A percentile compares a stretch with the other conserved stretches of the same genome.
These are phyloP conservation scores for Neosalanx taihuensis DNA, from an alignment of 2,797 vertebrate species.

Conservation along the genomic window DNA sequence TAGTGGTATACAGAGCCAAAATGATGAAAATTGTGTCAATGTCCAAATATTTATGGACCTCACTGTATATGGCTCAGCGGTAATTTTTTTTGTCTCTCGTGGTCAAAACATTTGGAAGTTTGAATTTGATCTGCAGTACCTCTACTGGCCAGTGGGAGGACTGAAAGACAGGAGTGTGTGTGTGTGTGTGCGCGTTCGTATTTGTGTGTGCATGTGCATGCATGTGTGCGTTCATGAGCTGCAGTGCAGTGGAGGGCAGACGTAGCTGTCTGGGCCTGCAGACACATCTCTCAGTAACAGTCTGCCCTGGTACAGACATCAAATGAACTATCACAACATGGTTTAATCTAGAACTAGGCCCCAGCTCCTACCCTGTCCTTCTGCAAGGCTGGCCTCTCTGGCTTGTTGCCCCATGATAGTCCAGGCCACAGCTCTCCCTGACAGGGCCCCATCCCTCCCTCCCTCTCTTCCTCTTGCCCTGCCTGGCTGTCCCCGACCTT, in stretches of 20 bases:
- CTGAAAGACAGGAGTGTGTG: conserved; percentile 19
- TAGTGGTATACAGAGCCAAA: too few species aligned
- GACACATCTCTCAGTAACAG: conserved; percentile 53
- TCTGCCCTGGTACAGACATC: conserved; percentile 52
- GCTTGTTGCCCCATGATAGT: conserved; percentile 43
- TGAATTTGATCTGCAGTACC: conserved; percentile 36
- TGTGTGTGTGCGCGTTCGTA: conserved; percentile 21
- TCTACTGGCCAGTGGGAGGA: conserved; percentile 40
- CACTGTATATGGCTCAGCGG: too few species aligned
- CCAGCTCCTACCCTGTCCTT: conserved; percentile 22
- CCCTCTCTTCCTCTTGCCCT: conserved; percentile 25
- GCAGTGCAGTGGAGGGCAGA: conserved; percentile 13
- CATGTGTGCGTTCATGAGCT: not conserved
- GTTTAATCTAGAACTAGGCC: conserved; percentile 47
- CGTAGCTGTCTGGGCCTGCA: conserved; percentile 58
- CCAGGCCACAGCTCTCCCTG: conserved; percentile 52
- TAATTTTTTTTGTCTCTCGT: not conserved
- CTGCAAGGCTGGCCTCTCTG: conserved; percentile 54
- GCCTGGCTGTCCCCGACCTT: conserved; percentile 68
- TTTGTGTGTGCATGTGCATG: conserved; percentile 19
- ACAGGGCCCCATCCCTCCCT: conserved; percentile 60
- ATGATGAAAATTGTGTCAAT: too few species aligned
- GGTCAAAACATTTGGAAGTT: not conserved
- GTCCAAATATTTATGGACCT: too few species aligned
- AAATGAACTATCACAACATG: conserved; percentile 40